phyloP scores from a whole-genome alignment of 2,797 vertebrate genomes.

The Geotria australis region DNA sequence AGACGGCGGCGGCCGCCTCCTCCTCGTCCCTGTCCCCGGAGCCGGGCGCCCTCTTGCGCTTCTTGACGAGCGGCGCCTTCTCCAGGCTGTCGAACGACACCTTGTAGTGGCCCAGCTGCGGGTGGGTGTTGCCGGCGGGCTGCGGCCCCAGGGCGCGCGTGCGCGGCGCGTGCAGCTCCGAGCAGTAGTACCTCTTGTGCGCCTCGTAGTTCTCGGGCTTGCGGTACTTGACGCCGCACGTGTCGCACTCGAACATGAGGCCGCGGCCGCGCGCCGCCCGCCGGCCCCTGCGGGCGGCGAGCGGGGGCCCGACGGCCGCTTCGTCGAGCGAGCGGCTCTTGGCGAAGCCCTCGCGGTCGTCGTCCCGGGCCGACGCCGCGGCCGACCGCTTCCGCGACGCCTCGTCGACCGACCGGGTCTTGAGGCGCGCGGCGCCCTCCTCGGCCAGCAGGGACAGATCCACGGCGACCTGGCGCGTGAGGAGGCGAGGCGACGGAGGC shows the following conservation, averaged over 20 bases:
- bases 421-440: too few species aligned
- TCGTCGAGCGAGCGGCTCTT: too few species aligned
- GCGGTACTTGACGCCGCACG: conserved; percentile 74
- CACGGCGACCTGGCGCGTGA: background rate
- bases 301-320: too few species aligned
- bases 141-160: conserved; percentile 37
- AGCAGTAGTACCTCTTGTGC: conserved; percentile 97
- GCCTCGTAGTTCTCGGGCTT: conserved; percentile 97
- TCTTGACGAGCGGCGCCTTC: conserved; percentile 55
- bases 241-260: conserved; percentile 96
- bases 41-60: conserved; percentile 91
- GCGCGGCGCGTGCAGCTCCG: conserved; percentile 86
- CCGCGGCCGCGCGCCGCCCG: conserved; percentile 24
- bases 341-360: too few species aligned
- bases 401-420: too few species aligned
- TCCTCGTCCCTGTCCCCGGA: conserved; percentile 72
- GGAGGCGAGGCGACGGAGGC: background rate
- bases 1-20: too few species aligned
- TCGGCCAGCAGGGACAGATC: background rate
- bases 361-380: too few species aligned
- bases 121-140: conserved; percentile 17
- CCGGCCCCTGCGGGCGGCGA: background rate
- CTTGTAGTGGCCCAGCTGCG: conserved; percentile 27
- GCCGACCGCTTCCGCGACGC: too few species aligned
- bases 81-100: conserved; percentile 29